phyloP scores from a whole-genome alignment of 2,888 invertebrate species.

The Cetonia aurata region DNA sequence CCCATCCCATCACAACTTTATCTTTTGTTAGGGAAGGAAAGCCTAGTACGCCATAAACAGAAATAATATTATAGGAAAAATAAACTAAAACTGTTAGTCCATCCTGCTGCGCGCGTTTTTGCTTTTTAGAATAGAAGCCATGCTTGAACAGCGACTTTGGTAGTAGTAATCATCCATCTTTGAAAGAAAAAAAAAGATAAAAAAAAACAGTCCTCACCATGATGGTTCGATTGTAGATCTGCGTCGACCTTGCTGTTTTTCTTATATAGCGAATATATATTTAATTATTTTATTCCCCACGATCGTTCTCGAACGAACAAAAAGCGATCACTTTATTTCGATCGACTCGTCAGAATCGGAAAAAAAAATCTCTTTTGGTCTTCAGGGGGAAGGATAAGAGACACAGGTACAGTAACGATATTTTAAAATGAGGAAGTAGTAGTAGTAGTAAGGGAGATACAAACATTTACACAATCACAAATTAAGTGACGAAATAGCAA shows the following conservation, averaged over 20 bases:
- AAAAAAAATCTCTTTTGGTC: not conserved
- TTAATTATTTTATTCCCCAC: constrained; percentile 1
- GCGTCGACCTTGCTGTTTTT: constrained; percentile 46
- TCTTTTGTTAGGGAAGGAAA: constrained; percentile 61
- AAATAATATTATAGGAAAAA: constrained; percentile 53
- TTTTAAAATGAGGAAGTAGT: not conserved
- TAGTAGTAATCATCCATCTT: constrained; percentile 41
- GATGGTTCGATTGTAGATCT: constrained; percentile 39
- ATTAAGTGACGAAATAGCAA: not conserved
- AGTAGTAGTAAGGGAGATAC: not conserved
- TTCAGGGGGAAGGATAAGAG: no score
- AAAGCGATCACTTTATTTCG: not conserved
- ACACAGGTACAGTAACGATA: no score
- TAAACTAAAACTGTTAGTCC: constrained; percentile 34
- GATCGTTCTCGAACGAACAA: not conserved
- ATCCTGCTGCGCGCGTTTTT: constrained; percentile 44
- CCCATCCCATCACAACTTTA: constrained; percentile 77
- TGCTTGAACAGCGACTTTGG: constrained; percentile 53
- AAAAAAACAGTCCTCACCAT: constrained; percentile 61
- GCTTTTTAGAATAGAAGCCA: constrained; percentile 54
- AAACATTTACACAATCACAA: constrained; percentile 33
- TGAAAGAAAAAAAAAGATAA: constrained; percentile 47
- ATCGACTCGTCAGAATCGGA: not conserved
- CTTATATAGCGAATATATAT: not conserved
- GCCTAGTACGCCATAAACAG: constrained; percentile 52